Evolutionary conservation across 1,140 invertebrate genomes (phyloP).

Genomic region (Microplitis mediator): DNA sequence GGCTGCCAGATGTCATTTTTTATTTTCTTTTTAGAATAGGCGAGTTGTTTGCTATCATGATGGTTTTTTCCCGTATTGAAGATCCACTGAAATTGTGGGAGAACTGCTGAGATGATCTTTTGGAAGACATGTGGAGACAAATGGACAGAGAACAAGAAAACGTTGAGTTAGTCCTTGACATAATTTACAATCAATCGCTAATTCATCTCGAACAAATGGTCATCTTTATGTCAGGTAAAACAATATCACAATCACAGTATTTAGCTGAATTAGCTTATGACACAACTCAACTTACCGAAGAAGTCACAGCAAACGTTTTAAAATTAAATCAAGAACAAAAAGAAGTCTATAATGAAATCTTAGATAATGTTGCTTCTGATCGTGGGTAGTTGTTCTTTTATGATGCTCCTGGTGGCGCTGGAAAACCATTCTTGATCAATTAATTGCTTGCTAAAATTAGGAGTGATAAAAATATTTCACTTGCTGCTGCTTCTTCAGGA

Average conservation of each 20-base stretch:
- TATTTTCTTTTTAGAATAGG: conserved; percentile 18
- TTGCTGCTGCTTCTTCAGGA: conserved; percentile 40
- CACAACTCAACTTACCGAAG: background rate
- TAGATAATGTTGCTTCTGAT: background rate
- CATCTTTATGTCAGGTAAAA: conserved; percentile 7
- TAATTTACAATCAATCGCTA: conserved; percentile 4
- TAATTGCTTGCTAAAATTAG: conserved; percentile 27
- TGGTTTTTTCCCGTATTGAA: conserved; percentile 28
- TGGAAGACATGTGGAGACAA: background rate
- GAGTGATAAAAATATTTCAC: background rate
- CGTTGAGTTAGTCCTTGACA: background rate
- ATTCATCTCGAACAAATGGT: conserved; percentile 4
- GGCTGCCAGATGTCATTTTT: no score
- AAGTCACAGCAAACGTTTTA: conserved; percentile 18
- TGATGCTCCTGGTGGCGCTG: conserved; percentile 38
- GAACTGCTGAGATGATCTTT: conserved; percentile 2
- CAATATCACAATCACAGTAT: no score
- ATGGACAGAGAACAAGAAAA: background rate
- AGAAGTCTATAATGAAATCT: conserved; percentile 21
- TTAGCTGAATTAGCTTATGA: background rate
- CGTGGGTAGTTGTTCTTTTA: conserved; percentile 31
- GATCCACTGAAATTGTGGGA: conserved; percentile 20
- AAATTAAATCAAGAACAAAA: conserved; percentile 18
- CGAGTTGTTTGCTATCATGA: conserved; percentile 24
- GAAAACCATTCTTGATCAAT: conserved; percentile 40